These are phyloP conservation scores for Crypturellus undulatus DNA, from an alignment of 2,113 vertebrate genomes.

Conservation along the genomic window DNA sequence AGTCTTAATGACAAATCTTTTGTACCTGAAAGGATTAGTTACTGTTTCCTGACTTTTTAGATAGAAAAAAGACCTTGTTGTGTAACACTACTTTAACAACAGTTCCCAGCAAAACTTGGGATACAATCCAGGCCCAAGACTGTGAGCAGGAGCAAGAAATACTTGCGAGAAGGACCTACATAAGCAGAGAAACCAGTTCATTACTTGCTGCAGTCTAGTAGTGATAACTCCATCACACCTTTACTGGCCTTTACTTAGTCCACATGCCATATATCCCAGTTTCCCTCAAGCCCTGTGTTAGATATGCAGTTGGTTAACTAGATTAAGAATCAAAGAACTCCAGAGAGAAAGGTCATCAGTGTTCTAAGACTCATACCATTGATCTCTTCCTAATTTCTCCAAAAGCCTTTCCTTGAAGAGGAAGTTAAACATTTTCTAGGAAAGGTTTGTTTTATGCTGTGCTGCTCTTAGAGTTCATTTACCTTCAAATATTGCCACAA, in stretches of 20 bases:
- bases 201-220: neutral
- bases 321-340: neutral
- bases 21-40: neutral
- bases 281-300: neutral
- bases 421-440: neutral
- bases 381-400: neutral
- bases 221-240: neutral
- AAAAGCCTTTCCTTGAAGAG: neutral
- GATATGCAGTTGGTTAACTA: neutral
- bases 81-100: neutral
- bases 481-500: constrained; percentile 70
- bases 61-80: neutral
- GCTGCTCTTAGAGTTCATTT: neutral
- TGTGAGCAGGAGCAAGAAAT: neutral
- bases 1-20: neutral
- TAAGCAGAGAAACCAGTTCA: neutral
- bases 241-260: neutral
- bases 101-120: neutral
- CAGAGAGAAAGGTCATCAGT: neutral
- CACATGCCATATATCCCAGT: neutral
- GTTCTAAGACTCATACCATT: neutral
- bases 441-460: neutral
- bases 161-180: neutral
- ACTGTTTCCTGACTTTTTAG: neutral
- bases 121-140: neutral